Evolutionary conservation across 1,140 invertebrate species (phyloP).

Genomic region (Drosophila simulans): DNA sequence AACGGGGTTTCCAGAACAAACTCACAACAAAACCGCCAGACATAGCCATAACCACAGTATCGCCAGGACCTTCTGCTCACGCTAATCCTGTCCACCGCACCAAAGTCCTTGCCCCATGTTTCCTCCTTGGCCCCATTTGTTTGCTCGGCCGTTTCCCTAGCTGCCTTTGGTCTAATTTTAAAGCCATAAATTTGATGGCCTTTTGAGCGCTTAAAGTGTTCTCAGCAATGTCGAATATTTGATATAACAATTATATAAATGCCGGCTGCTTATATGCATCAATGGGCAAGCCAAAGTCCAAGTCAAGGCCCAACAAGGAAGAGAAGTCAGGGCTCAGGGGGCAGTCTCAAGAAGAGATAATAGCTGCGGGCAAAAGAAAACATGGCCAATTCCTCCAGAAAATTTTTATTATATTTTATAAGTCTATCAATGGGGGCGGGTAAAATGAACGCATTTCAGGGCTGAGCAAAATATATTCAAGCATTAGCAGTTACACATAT

Average conservation of each 20-base stretch:
- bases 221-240: constrained; percentile 63
- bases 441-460: constrained; percentile 9
- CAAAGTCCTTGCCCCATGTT: not conserved
- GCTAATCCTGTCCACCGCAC: constrained; percentile 16
- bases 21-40: constrained; percentile 8
- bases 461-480: constrained; percentile 14
- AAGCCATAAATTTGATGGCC: constrained; percentile 74
- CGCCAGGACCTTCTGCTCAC: not conserved
- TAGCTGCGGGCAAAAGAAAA: constrained; percentile 56
- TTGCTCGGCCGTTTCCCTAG: not conserved
- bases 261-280: constrained; percentile 65
- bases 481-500: too few relatives aligned
- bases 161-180: constrained; percentile 65
- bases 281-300: constrained; percentile 48
- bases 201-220: constrained; percentile 71
- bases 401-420: constrained; percentile 63
- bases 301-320: constrained; percentile 31
- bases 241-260: constrained; percentile 80
- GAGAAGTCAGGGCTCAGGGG: constrained; percentile 42
- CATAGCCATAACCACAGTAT: not conserved
- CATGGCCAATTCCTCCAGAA: constrained; percentile 53
- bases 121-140: constrained; percentile 4
- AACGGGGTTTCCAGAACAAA: constrained; percentile 29
- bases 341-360: constrained; percentile 45
- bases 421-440: constrained; percentile 40